Conservation (phyloP, 2,113 vertebrate species). For the Alethe castanea region DNA sequence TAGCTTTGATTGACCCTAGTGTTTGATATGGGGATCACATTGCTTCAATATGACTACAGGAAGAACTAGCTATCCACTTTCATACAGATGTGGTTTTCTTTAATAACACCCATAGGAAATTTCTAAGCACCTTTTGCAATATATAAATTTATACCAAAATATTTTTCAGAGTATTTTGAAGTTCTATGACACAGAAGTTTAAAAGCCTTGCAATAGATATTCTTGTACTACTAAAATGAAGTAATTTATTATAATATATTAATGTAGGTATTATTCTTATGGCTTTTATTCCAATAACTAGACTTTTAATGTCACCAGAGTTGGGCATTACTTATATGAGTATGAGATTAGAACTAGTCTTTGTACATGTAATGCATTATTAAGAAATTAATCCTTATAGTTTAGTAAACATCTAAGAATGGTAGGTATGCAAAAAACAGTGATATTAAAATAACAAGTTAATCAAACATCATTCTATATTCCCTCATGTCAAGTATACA, state of each 20-base stretch:
- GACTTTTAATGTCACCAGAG: not conserved
- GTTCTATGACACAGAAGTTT: not conserved
- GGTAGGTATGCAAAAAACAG: not conserved
- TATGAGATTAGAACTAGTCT: not conserved
- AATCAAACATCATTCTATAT: conserved; percentile 11
- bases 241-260: not conserved
- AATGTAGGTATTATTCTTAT: not conserved
- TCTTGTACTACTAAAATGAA: not conserved
- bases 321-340: not conserved
- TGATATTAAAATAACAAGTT: not conserved
- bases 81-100: not conserved
- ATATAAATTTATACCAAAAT: not conserved
- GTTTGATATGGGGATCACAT: not conserved
- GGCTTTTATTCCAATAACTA: not conserved
- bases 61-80: not conserved
- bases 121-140: not conserved
- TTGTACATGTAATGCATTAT: not conserved
- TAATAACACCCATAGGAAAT: accelerated
- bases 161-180: not conserved
- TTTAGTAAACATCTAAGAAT: not conserved
- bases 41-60: not conserved
- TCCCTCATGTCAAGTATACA: not conserved
- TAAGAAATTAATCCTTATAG: not conserved
- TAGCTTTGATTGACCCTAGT: not conserved
- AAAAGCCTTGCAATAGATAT: not conserved